phyloP scores from a whole-genome alignment of 2,888 invertebrate species.

The Stegophylla sp. region DNA sequence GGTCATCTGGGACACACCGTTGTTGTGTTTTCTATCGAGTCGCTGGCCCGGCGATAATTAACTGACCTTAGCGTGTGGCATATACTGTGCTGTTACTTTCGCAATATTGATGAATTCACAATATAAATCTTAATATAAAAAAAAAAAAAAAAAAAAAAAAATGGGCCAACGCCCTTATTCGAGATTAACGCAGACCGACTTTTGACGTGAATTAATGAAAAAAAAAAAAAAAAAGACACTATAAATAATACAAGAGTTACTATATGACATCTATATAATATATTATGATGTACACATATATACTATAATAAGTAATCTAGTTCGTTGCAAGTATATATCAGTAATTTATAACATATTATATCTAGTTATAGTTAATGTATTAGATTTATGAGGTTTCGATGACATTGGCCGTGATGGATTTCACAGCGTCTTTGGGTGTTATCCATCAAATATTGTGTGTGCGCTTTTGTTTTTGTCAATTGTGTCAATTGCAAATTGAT shows the following conservation, averaged over 20 bases:
- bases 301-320: conserved; percentile 18
- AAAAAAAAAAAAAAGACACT: background rate
- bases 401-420: conserved; percentile 44
- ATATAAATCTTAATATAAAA: background rate
- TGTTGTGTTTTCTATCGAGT: background rate
- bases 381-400: conserved; percentile 48
- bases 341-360: background rate
- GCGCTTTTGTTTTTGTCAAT: background rate
- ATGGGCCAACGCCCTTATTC: conserved; percentile 35
- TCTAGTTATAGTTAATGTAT: background rate
- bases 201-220: conserved; percentile 35
- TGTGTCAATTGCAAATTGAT: background rate
- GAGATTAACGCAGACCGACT: conserved; percentile 18
- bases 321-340: conserved; percentile 9
- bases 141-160: background rate
- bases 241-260: too few relatives aligned
- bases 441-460: background rate
- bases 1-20: conserved; percentile 48
- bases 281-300: background rate
- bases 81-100: conserved; percentile 26
- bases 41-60: conserved; percentile 43
- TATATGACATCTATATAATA: too few relatives aligned
- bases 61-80: conserved; percentile 11
- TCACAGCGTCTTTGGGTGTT: background rate
- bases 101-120: conserved; percentile 43